Evolutionary conservation across 2,797 vertebrate species (phyloP), one percentile per base, ranked within the genome.

Genomic region (Lacerta agilis): DNA sequence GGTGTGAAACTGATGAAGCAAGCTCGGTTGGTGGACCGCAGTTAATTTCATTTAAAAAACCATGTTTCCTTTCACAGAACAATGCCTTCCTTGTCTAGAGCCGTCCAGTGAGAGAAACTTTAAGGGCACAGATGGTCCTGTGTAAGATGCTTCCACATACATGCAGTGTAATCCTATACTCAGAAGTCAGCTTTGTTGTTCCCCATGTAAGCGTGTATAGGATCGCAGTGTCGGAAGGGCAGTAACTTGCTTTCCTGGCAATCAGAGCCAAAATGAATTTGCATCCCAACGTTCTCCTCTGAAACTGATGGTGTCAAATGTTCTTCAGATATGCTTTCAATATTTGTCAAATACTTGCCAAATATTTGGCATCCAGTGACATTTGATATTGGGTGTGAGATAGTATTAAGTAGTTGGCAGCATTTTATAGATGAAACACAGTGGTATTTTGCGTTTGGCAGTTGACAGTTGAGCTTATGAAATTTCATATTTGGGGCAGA

Each of bases 71-170:
- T 67, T 66, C 6, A 23, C 3, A 86, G 23, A 17, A 87, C 67
- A 33, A 43, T 4, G 41, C 82, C 23, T 1, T 87, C 87, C 88
- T 58, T 90, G 23, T 92, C 87, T 75, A 41, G 88, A 87, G n/a
- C 75, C 18, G 73, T 11, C 49, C 66, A 6, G 36, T 27, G 49
- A 49, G 33, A 33, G 66, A 64, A 25, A 36, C 43, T 20, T 71
- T 23, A 69, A 8, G 9, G 77, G 4, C 23, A 66, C 15, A 45
- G 73, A 45, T 38, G 13, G 43, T 36, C 55, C 1, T 8, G 11
- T 64, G 71, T 13, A 45, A 76, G 27, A 18, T 45, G 9, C n/a
- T 38, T 72, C 36, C 36, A 87, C n/a, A 9, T 8, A 79, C n/a
- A 69, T 36, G 64, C 3, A 69, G 45, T 49, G 67, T 10, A 43